Percentiles rank a stretch among this genome's conserved stretches.
phyloP scores from a whole-genome alignment of 2,888 invertebrate genomes.

The Drosophila ezoana region DNA sequence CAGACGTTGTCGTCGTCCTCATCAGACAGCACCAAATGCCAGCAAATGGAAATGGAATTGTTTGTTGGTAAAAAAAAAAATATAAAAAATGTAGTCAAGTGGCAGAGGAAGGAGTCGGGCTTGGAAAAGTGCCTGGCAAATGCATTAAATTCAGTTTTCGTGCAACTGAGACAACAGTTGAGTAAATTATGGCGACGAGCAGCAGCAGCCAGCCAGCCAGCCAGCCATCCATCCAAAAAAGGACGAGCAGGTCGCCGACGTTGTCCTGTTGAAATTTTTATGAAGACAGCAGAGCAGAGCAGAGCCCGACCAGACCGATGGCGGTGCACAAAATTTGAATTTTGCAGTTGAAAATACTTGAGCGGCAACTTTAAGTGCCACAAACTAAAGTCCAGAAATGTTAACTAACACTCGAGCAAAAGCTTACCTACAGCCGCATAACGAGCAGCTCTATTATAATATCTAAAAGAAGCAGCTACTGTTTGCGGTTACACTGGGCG shows the following conservation, averaged over 20 bases:
- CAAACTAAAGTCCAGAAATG: slow-evolving; percentile 34
- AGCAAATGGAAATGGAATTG: slow-evolving; percentile 55
- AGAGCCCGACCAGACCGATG: background rate
- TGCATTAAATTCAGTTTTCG: slow-evolving; percentile 76
- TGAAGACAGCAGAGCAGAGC: slow-evolving; percentile 38
- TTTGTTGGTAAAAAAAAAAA: slow-evolving; percentile 21
- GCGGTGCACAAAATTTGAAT: slow-evolving; percentile 46
- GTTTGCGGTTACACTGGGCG: slow-evolving; percentile 20
- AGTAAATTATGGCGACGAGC: slow-evolving; percentile 74
- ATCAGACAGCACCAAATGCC: slow-evolving; percentile 39
- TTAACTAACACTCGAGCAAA: slow-evolving; percentile 43
- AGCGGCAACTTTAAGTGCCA: slow-evolving; percentile 49
- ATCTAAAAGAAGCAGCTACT: slow-evolving; percentile 25
- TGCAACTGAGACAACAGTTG: slow-evolving; percentile 78
- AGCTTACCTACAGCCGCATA: slow-evolving; percentile 30
- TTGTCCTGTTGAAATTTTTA: slow-evolving; percentile 68
- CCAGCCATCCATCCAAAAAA: slow-evolving; percentile 4
- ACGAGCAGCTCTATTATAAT: slow-evolving; percentile 27
- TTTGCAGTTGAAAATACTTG: slow-evolving; percentile 43
- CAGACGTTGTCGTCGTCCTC: slow-evolving; percentile 10
- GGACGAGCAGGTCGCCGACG: slow-evolving; percentile 13
- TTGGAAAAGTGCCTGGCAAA: slow-evolving; percentile 69
- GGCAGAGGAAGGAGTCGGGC: slow-evolving; percentile 13
- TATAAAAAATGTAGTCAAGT: slow-evolving; percentile 9
- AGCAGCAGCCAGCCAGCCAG: slow-evolving; percentile 26